Percentiles rank a stretch among this genome's conserved stretches.
Conservation (phyloP, 2,113 vertebrate species). For the Sprattus sprattus region DNA sequence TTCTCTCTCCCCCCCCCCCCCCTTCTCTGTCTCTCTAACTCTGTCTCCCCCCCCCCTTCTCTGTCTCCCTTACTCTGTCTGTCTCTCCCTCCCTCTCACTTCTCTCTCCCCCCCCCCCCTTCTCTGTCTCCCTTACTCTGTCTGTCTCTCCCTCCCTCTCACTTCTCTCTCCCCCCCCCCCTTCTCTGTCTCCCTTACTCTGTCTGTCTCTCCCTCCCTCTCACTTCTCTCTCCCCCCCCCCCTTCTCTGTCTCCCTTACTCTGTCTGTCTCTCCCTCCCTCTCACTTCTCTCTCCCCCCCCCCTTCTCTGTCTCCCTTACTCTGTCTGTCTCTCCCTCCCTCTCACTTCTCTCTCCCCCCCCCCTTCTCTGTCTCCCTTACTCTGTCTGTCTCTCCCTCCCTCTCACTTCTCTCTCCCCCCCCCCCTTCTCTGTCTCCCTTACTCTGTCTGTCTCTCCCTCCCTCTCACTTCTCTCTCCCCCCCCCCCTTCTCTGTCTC, state of each 20-base stretch:
- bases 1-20: slow-evolving; percentile 74
- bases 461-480: slow-evolving; percentile 52
- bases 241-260: too few species aligned
- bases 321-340: too few species aligned
- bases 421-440: too few species aligned
- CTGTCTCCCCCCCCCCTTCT: too few species aligned
- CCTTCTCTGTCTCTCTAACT: background rate
- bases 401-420: slow-evolving; percentile 63
- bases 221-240: slow-evolving; percentile 68
- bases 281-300: slow-evolving; percentile 66
- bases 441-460: background rate
- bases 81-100: too few species aligned
- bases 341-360: slow-evolving; percentile 65
- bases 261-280: background rate
- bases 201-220: too few species aligned
- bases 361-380: too few species aligned
- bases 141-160: too few species aligned
- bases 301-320: too few species aligned
- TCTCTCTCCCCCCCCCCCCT: slow-evolving; percentile 76
- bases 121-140: too few species aligned
- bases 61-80: too few species aligned
- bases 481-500: slow-evolving; percentile 62
- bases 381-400: too few species aligned
- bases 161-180: slow-evolving; percentile 71
- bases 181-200: background rate